Conservation (phyloP, 2,797 vertebrate genomes). For the Tapirus indicus region DNA sequence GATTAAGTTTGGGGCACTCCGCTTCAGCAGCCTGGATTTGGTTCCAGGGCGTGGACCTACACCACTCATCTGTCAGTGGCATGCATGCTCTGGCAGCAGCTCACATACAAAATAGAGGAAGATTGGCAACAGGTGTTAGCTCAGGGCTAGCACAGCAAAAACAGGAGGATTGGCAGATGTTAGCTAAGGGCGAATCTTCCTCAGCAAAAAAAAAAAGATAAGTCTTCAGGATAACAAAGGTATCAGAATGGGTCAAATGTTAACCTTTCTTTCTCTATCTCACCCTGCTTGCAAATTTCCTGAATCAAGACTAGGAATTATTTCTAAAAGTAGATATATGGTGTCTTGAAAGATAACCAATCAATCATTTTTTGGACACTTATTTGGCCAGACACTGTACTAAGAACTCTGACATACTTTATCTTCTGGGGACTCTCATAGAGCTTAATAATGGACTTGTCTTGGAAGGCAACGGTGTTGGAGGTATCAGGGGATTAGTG, state of each 20-base stretch:
- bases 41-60: too few species aligned
- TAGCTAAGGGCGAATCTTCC: too few species aligned
- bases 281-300: background rate
- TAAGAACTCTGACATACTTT: background rate
- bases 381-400: background rate
- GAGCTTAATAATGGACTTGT: background rate
- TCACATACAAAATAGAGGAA: too few species aligned
- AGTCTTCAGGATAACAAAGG: constrained; percentile 45
- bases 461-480: background rate
- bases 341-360: background rate
- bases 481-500: background rate
- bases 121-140: too few species aligned
- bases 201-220: background rate
- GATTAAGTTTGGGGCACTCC: too few species aligned
- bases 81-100: too few species aligned
- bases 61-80: too few species aligned
- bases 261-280: constrained; percentile 1
- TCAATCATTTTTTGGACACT: background rate
- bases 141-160: too few species aligned
- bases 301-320: constrained; percentile 1
- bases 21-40: too few species aligned
- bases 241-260: constrained; percentile 40
- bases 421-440: background rate
- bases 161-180: too few species aligned
- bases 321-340: constrained; percentile 9